phyloP scores from a whole-genome alignment of 2,888 invertebrate genomes.

The Drosophila greeni region DNA sequence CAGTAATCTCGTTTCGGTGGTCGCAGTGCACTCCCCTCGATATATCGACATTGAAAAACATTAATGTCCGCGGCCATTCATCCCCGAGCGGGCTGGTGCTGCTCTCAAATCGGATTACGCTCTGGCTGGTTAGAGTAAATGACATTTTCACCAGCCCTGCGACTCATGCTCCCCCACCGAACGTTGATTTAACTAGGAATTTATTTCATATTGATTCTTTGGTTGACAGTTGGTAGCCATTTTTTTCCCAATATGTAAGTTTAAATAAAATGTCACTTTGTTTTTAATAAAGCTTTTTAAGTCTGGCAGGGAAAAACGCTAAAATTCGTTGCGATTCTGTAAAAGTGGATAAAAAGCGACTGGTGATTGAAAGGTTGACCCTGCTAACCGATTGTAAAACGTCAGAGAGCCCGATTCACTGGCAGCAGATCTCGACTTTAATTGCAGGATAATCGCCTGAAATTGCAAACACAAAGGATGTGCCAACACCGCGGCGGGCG shows the following conservation, averaged over 20 bases:
- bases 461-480: conserved; percentile 44
- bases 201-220: conserved; percentile 18
- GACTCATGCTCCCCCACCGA: conserved; percentile 2
- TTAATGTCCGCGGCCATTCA: conserved; percentile 33
- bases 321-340: not conserved
- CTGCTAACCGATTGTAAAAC: not conserved
- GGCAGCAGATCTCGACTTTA: conserved; percentile 33
- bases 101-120: conserved; percentile 16
- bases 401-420: not conserved
- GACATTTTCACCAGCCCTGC: conserved; percentile 28
- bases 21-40: conserved; percentile 21
- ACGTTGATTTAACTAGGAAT: conserved; percentile 16
- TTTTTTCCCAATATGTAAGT: conserved; percentile 2
- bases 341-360: not conserved
- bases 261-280: conserved; percentile 8
- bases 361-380: not conserved
- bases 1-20: conserved; percentile 16
- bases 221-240: conserved; percentile 7
- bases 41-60: conserved; percentile 53
- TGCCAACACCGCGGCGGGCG: not conserved
- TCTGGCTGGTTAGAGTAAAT: conserved; percentile 35
- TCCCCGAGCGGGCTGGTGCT: conserved; percentile 22
- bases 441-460: conserved; percentile 49
- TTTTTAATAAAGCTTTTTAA: not conserved
- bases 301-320: not conserved